Conservation (phyloP, 2,797 vertebrate genomes). For the Sebastes flavidus region DNA sequence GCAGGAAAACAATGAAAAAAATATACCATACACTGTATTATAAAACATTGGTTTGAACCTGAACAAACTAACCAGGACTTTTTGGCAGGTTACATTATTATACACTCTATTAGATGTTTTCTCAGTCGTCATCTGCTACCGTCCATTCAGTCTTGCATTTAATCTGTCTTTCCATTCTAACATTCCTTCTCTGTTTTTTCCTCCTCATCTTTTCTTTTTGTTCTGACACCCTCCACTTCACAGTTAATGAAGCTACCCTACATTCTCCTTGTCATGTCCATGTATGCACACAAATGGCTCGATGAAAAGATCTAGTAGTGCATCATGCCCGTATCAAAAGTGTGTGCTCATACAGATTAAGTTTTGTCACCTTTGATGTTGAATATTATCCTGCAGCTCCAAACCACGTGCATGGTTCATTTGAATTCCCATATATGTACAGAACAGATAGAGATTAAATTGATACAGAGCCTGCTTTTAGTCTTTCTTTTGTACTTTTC, state of each 20-base stretch:
- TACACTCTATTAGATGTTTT: background rate
- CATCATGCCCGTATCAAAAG: background rate
- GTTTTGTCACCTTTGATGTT: constrained; percentile 26
- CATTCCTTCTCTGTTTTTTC: background rate
- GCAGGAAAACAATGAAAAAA: background rate
- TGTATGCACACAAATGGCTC: constrained; percentile 12
- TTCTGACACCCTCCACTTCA: constrained; percentile 2
- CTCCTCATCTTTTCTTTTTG: background rate
- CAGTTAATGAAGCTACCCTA: constrained; percentile 3
- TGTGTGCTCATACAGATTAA: background rate
- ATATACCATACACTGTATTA: background rate
- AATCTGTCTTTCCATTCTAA: background rate
- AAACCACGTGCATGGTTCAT: background rate
- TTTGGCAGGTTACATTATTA: background rate
- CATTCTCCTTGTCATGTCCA: background rate
- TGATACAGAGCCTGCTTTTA: constrained; percentile 5
- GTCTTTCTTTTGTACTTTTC: constrained; percentile 33
- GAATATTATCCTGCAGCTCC: constrained; percentile 9
- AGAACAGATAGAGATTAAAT: constrained; percentile 41
- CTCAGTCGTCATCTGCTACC: background rate
- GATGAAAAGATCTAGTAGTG: constrained; percentile 1
- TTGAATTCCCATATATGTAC: background rate
- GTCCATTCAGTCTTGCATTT: background rate
- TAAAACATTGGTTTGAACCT: background rate
- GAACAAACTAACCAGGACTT: background rate